Base-by-base conservation (phyloP, 2,888 invertebrate genomes). In the Lottia gigantea region DNA sequence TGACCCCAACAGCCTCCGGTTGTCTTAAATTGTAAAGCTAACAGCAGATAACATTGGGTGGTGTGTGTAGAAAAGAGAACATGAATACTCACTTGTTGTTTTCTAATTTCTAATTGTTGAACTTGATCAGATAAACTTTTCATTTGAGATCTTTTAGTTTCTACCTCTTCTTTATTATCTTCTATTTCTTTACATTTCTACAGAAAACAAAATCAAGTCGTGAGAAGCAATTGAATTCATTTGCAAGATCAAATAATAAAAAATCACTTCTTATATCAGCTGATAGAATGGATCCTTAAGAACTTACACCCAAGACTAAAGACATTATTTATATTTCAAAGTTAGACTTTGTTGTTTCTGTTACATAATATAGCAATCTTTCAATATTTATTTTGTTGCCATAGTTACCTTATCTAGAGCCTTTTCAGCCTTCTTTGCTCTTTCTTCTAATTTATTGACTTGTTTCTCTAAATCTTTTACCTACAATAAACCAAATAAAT, bases 41-140 rank as follows among this genome's bases (percentile, higher is more conserved):
- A 40, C 40, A 40, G 6, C 31, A 31, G 31, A 31, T 6, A 31
- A 3, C 31, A 3, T 31, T 2, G 31, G 6, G 6, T 3, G 31
- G 3, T 31, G 6, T 31, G 31, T 31, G 2, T 47, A 7, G 25
- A 46, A 25, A 12, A 16, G 14, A 40, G 46, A 40, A 12, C 62
- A n/a, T 23, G 25, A 55, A 65, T 26, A 12, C 40, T n/a, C 71
- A 84, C 82, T 80, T 84, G 84, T 71, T 80, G 78, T 77, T 84
- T 84, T 64, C 83, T 81, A 0, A 80, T 82, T 68, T 83, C 82
- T 61, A 83, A 66, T n/a, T 79, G 81, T 40, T 81, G 77, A 64
- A 81, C 73, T 66, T 82, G 81, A 55, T 82, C 79, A 61, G 78
- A 76, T 31, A 82, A 68, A 55, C 75, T 76, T 31, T 78, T 74